Percentiles rank a stretch among this genome's conserved stretches.
These are phyloP conservation scores for Sarcophaga rosellei DNA, from an alignment of 2,888 invertebrate genomes.

Conservation along the genomic window DNA sequence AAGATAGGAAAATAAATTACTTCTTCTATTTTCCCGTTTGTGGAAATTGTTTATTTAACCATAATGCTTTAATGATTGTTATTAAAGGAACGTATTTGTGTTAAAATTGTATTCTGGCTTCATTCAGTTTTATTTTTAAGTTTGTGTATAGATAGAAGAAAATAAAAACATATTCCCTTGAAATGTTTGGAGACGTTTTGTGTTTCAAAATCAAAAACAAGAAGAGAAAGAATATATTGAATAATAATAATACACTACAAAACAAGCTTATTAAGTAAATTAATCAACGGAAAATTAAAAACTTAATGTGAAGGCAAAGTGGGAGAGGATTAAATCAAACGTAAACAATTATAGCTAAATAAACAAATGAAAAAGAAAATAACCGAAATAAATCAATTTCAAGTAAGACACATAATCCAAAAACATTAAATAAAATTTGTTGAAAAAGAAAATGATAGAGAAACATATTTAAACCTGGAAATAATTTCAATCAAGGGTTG, in stretches of 20 bases:
- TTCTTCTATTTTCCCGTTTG: background rate
- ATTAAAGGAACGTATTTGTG: conserved; percentile 33
- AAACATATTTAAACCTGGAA: conserved; percentile 88
- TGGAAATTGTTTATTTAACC: too few relatives aligned
- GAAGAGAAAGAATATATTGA: background rate
- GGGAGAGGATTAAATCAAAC: conserved; percentile 51
- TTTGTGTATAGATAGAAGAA: conserved; percentile 8
- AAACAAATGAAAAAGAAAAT: conserved; percentile 48
- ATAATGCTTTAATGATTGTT: conserved; percentile 7
- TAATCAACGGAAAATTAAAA: conserved; percentile 44
- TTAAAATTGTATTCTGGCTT: conserved; percentile 36
- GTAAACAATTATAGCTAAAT: conserved; percentile 57
- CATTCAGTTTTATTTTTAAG: conserved; percentile 18
- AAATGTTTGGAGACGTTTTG: conserved; percentile 55
- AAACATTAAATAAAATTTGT: conserved; percentile 49
- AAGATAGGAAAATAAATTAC: background rate
- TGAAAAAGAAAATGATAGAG: conserved; percentile 58
- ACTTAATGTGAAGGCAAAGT: conserved; percentile 54
- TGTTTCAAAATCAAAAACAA: conserved; percentile 40
- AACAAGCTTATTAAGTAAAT: conserved; percentile 50
- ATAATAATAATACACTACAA: conserved; percentile 59
- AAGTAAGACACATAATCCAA: conserved; percentile 59
- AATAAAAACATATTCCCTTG: conserved; percentile 1
- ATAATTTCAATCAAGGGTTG: conserved; percentile 94
- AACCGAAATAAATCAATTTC: conserved; percentile 44